Evolutionary conservation across 2,888 invertebrate genomes (phyloP), one percentile per base, ranked within the genome.

Genomic region (Megamerina dolium): DNA sequence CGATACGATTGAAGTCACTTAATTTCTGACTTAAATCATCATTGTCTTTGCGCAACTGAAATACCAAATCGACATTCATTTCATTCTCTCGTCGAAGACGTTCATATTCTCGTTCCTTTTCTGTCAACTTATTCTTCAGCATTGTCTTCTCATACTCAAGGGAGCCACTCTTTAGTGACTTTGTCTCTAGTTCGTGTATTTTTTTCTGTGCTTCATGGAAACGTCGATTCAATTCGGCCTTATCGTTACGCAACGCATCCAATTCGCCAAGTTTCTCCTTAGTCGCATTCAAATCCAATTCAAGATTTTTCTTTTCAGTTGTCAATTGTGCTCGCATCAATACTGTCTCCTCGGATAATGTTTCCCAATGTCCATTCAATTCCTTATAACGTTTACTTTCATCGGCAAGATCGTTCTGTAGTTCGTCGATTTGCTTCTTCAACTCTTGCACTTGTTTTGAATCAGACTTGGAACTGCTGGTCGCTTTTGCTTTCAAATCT

Each of bases 1-100:
- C 82, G 3, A 91, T 84, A 65, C 83, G 84, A 61, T 87, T 86
- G 65, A 84, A 90, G 68, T 91, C 91, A 61, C 87, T 89, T 23
- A 91, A 67, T 64, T 89, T 89, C 55, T 82, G 77, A 52, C 79
- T 80, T 3, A 87, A 71, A 61, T 89, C 91, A 54, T 92, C 92
- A 62, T 85, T 81, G 80, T 83, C 82, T 70, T 77, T 81, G 51
- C 80, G 77, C 58, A 86, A 70, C 50, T 83, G 84, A 45, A 85
- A 81, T 49, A 85, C 76, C 63, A 87, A 82, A 57, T 88, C 86
- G 49, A 78, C 74, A 52, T 82, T 75, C 53, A 79, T 77, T 48
- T 80, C 78, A 51, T 79, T 78, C 61, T 87, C 83, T 37, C 81
- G 80, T 35, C 79, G 80, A 35, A 84, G 71, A 43, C 80, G 77